Evolutionary conservation across 2,797 vertebrate genomes (phyloP).

Genomic region (Tokudaia tokunoshimensis): DNA sequence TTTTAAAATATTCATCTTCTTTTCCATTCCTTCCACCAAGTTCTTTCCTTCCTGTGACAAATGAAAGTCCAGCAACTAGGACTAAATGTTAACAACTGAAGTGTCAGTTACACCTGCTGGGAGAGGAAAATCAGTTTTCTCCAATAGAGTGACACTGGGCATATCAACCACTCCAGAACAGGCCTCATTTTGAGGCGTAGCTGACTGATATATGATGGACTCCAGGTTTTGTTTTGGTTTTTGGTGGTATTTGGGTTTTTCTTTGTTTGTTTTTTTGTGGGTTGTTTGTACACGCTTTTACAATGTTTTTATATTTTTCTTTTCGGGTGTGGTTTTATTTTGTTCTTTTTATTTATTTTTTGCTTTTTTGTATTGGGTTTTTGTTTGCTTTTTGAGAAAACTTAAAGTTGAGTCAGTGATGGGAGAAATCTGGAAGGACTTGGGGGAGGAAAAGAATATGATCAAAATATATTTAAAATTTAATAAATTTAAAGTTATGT

Average conservation of each 20-base stretch:
- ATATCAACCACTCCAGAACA: background rate
- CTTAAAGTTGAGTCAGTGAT: background rate
- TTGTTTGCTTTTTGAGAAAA: background rate
- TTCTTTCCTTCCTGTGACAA: slow-evolving; percentile 2
- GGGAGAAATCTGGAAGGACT: background rate
- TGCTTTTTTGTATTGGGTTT: background rate
- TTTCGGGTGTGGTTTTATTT: background rate
- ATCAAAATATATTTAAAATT: background rate
- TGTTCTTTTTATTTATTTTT: background rate
- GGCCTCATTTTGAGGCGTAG: background rate
- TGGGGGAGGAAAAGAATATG: background rate
- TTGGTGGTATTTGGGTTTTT: background rate
- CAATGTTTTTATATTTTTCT: background rate
- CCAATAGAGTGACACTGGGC: no score
- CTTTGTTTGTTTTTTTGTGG: background rate
- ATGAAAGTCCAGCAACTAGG: background rate
- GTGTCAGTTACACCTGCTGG: no score
- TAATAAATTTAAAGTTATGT: background rate
- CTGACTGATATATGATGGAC: no score
- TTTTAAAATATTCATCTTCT: background rate
- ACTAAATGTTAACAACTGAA: background rate
- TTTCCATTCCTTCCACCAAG: background rate
- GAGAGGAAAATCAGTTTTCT: background rate
- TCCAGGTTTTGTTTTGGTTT: background rate
- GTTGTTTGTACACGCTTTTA: background rate